Percentiles rank a stretch among this genome's conserved stretches.
These are phyloP conservation scores for Drosophila varians DNA, from an alignment of 1,140 invertebrate genomes.

Conservation along the genomic window DNA sequence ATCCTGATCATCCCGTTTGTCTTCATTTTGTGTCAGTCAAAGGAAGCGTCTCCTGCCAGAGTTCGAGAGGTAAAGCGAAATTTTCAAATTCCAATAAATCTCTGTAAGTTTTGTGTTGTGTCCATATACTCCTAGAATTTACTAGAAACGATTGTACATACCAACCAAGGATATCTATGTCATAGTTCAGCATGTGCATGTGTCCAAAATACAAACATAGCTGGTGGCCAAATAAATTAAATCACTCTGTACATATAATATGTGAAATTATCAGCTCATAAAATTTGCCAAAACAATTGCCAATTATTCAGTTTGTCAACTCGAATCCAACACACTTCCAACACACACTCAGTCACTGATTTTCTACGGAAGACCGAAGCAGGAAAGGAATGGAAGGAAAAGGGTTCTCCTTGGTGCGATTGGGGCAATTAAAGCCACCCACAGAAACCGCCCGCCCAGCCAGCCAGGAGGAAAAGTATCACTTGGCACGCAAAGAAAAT, in stretches of 20 bases:
- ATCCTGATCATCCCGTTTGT: constrained; percentile 61
- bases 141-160: constrained; percentile 48
- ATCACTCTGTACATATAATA: constrained; percentile 66
- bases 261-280: constrained; percentile 78
- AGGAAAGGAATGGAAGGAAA: constrained; percentile 35
- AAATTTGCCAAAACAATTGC: constrained; percentile 74
- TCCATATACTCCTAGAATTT: constrained; percentile 51
- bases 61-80: constrained; percentile 70
- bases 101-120: constrained; percentile 72
- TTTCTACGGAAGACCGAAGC: constrained; percentile 7
- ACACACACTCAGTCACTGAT: constrained; percentile 2
- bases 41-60: constrained; percentile 59
- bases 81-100: constrained; percentile 74
- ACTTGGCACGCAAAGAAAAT: constrained; percentile 78
- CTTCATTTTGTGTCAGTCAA: constrained; percentile 77
- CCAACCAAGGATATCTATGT: constrained; percentile 15
- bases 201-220: constrained; percentile 7
- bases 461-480: constrained; percentile 62
- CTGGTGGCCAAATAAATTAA: constrained; percentile 30
- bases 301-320: constrained; percentile 81
- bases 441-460: constrained; percentile 19
- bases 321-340: constrained; percentile 23
- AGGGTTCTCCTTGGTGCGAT: constrained; percentile 49
- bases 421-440: constrained; percentile 41
- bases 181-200: constrained; percentile 72